Conservation (phyloP, 2,888 invertebrate genomes). For the Incurvaria masculella region DNA sequence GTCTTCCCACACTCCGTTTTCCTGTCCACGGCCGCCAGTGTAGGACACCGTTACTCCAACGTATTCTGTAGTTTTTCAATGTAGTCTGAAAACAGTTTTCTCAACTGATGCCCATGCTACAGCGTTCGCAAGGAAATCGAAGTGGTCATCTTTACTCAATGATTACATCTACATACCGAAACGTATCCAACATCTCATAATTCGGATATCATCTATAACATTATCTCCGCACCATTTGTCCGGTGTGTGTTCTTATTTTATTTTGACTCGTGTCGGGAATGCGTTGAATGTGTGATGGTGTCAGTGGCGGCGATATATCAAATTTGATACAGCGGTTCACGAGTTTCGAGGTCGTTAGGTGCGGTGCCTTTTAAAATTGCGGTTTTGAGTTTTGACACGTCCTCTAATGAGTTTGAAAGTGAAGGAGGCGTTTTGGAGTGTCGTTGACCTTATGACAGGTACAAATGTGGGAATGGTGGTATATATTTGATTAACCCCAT, state of each 20-base stretch:
- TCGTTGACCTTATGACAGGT: no score
- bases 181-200: background rate
- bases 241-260: background rate
- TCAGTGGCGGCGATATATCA: slow-evolving; percentile 27
- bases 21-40: no score
- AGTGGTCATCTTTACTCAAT: background rate
- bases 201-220: slow-evolving; percentile 10
- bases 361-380: no score
- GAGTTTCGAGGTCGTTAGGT: no score
- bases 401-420: no score
- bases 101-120: background rate
- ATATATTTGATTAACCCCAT: no score
- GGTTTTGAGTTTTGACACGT: no score
- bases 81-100: background rate
- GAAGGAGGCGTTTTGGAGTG: no score
- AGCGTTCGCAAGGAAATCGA: background rate
- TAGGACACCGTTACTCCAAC: no score
- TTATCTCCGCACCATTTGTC: slow-evolving; percentile 10
- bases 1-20: no score
- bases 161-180: background rate
- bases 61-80: background rate
- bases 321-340: slow-evolving; percentile 33
- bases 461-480: no score
- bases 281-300: slow-evolving; percentile 21
- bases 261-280: slow-evolving; percentile 23